Evolutionary conservation across 2,113 vertebrate species (phyloP).

Genomic region (Hemiscyllium ocellatum): DNA sequence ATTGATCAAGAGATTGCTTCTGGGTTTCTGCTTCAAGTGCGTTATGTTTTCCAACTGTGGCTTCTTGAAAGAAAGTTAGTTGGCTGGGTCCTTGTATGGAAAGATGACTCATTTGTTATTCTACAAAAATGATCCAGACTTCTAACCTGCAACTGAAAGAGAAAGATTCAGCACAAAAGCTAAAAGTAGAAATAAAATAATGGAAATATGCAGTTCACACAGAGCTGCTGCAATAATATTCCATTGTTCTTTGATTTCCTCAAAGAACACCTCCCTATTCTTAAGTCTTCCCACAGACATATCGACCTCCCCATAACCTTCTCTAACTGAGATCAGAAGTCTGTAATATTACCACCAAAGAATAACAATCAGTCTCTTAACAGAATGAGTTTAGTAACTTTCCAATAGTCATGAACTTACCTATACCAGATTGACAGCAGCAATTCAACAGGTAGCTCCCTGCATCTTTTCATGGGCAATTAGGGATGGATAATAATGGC

Average conservation of each 20-base stretch:
- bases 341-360: background rate
- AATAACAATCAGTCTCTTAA: background rate
- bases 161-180: background rate
- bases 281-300: background rate
- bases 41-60: constrained; percentile 73
- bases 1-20: constrained; percentile 75
- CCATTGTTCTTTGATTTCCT: background rate
- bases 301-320: background rate
- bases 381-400: background rate
- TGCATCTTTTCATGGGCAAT: no score
- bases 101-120: constrained; percentile 76
- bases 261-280: background rate
- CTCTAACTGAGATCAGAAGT: background rate
- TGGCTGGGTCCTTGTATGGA: constrained; percentile 83
- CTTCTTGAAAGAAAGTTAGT: constrained; percentile 70
- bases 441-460: background rate
- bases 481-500: no score
- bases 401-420: background rate
- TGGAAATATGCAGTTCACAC: background rate
- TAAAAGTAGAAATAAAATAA: background rate
- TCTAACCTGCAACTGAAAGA: constrained; percentile 48
- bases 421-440: background rate
- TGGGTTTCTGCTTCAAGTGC: constrained; percentile 81
- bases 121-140: constrained; percentile 69
- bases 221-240: background rate